Conservation (phyloP, 2,797 vertebrate genomes). For the Eupleurogrammus muticus region DNA sequence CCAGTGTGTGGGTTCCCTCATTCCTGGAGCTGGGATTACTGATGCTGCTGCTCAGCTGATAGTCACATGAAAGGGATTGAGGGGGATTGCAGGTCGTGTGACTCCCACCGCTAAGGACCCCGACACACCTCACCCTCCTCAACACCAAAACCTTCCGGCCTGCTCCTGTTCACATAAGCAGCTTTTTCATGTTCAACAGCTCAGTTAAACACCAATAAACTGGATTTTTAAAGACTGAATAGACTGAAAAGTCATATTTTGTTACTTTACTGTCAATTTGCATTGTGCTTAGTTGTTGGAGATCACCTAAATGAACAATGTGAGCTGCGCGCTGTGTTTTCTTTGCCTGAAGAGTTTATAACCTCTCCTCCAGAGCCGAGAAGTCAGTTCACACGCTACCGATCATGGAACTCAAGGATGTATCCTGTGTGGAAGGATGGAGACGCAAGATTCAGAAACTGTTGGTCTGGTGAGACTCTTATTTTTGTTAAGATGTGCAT, state of each 20-base stretch:
- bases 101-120: slow-evolving; percentile 76
- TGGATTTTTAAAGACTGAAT: not conserved
- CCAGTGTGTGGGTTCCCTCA: slow-evolving; percentile 64
- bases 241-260: not conserved
- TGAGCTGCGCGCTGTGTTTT: not conserved
- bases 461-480: slow-evolving; percentile 88
- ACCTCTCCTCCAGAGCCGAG: slow-evolving; percentile 77
- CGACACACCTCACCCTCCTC: slow-evolving; percentile 27
- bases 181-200: not conserved
- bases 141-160: slow-evolving; percentile 19
- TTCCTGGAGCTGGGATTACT: slow-evolving; percentile 80
- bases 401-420: slow-evolving; percentile 87
- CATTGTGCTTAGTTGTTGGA: not conserved
- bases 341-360: not conserved
- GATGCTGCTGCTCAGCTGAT: slow-evolving; percentile 89
- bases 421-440: slow-evolving; percentile 91
- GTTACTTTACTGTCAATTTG: not conserved
- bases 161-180: slow-evolving; percentile 9
- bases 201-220: not conserved
- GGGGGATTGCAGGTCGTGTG: slow-evolving; percentile 84
- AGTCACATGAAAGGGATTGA: slow-evolving; percentile 95
- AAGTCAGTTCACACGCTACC: slow-evolving; percentile 81
- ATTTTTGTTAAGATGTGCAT: not conserved
- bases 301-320: not conserved
- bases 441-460: slow-evolving; percentile 81